Evolutionary conservation across 2,888 invertebrate genomes (phyloP), one percentile per base, ranked within the genome.

Genomic region (Trachelus iudaicus): DNA sequence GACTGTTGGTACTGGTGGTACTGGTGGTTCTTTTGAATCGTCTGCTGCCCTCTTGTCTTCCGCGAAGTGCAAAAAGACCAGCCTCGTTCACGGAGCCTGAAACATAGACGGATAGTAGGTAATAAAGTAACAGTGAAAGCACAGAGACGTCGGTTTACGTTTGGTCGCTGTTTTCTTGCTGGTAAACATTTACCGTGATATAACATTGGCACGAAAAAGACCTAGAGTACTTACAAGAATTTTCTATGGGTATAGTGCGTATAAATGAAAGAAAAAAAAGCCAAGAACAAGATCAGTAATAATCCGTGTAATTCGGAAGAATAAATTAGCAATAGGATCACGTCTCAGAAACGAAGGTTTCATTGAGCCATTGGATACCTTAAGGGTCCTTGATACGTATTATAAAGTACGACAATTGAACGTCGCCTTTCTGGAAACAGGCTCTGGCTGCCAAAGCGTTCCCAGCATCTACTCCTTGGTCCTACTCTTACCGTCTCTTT

Each of bases 11-110:
- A 11, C 79, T 79, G 33, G 84, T 84, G n/a, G 85, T 86, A 73
- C 86, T 87, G 68, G 87, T 89, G 75, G 89, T 90, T 80, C 88
- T 88, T 82, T 89, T 87, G 73, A 84, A 81, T 79, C 89, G 87
- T 75, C 90, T 85, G 75, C 85, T 86, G 77, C 87, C 88, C 79
- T 89, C 89, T 84, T 91, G 90, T 81, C 89, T 87, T 31, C 88
- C 89, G 11, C 91, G 90, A 34, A 90, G 82, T 73, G 89, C 89
- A 84, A 89, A 90, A 78, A 90, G 88, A 35, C 90, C 88, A 33
- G 90, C 90, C 79, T 91, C 91, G 86, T 91, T 91, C 82, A 89
- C 89, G 73, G 89, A 88, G 79, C 89, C 91, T 91, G 87, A 56
- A 86, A 88, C 81, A 81, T 56, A 56, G 9, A 56, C 23, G 6